A percentile compares a stretch with the other conserved stretches of the same genome.
Evolutionary conservation across 2,888 invertebrate genomes (phyloP).

Genomic region (Tipula unca): DNA sequence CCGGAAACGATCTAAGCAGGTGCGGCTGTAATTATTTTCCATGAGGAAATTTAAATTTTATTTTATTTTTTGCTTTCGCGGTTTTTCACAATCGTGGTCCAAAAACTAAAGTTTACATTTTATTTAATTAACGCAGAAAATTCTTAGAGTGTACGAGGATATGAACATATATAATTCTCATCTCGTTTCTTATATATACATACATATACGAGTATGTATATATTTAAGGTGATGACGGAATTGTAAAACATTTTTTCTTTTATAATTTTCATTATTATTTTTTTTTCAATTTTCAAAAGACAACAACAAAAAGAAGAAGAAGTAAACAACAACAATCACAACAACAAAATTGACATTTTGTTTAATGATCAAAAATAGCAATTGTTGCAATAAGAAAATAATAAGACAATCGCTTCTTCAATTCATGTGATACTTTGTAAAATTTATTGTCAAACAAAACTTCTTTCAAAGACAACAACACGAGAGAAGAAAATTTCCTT

Average conservation of each 20-base stretch:
- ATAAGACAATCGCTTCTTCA: conserved; percentile 14
- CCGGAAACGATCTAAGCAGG: background rate
- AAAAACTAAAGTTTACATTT: background rate
- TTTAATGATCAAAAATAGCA: conserved; percentile 14
- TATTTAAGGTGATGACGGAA: conserved; percentile 14
- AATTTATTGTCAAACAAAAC: conserved; percentile 14
- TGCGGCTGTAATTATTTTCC: background rate
- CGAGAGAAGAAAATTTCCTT: background rate
- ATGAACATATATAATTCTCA: no score
- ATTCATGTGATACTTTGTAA: conserved; percentile 14
- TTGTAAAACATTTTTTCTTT: background rate
- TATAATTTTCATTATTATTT: background rate
- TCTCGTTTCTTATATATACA: no score
- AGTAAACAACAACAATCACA: background rate
- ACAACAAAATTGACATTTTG: conserved; percentile 1
- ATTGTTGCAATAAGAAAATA: conserved; percentile 4
- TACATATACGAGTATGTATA: background rate
- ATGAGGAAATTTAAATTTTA: background rate
- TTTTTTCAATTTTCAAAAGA: background rate
- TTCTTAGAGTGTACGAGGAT: background rate
- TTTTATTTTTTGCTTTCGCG: background rate
- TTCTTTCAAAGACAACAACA: background rate
- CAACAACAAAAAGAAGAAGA: no score
- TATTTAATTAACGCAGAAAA: background rate
- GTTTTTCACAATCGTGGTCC: background rate